Base-by-base conservation (phyloP, 2,113 vertebrate species). In the Cavia aperea region DNA sequence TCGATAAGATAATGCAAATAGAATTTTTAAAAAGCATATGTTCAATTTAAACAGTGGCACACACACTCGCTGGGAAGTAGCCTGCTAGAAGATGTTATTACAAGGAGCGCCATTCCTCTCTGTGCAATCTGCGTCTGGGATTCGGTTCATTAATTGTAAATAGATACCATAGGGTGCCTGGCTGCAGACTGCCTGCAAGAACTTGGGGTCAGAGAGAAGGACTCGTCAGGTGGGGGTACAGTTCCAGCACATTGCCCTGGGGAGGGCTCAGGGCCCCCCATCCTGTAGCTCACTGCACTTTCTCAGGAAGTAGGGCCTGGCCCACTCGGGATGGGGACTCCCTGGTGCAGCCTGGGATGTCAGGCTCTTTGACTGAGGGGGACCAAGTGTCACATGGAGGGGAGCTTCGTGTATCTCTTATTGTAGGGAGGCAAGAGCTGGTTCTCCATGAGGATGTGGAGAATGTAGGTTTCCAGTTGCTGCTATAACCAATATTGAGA, bases 1-100 rank as follows among this genome's bases (percentile, higher is more conserved):
- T 96, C 94, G 51, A 97, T 95, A 95, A 95, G 97, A 96, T 96
- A 96, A 96, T 90, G 96, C 97, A 96, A 96, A 96, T 90, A 95
- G 95, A 96, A 96, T 92, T 63, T 89, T 81, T 83, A 93, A 96
- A 87, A 92, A 78, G 82, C 31, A 0, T 79, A 58, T 63, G 90
- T 93, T 97, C 96, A 1, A 46, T 93, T 90, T 90, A 95, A 95
- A n/a, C 90, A 49, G 92, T 26, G 94, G 43, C 63, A 75, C 95
- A 90, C 60, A 94, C 95, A 94, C 96, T 88, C 84, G 39, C 84
- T 66, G 88, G 93, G 14, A 93, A 95, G 92, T 19, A 82, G 92
- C 93, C 94, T 0, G 0, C 87, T 90, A 86, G 77, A 95, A 92
- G 96, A 95, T 31, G 94, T 75, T 92, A 92, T 93, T 94, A 63